Evolutionary conservation across 2,113 vertebrate species (phyloP), one percentile per base, ranked within the genome.

Genomic region (Siniperca knerii): DNA sequence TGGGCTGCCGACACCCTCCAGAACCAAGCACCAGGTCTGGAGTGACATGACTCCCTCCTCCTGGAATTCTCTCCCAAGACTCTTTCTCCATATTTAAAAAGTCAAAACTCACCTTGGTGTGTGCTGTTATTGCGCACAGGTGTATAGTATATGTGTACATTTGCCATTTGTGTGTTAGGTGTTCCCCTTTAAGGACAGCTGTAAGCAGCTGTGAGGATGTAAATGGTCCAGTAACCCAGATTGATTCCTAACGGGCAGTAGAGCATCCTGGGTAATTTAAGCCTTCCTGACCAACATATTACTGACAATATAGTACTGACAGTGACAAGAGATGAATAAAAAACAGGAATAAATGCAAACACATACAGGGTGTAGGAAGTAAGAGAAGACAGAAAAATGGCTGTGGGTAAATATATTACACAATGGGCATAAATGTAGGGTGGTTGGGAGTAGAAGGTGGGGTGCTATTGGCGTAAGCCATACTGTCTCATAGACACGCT

Each of bases 161-260:
- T 57, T 25, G 8, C 23, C 35, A 44, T 29, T 42, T n/a, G 44
- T 72, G 48, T 78, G 40, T 73, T 15, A 35, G 25, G 33, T 46
- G 77, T 20, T 79, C 77, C 55, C 70, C 71, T 75, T 75, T 75
- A 25, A 70, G 57, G 62, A 42, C 15, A 35, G 4, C 11, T 46
- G 11, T 4, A 8, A n/a, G 29, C 33, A 0, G 18, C 57, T 64
- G 25, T 35, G 37, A 57, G 25, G 60, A 78, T 15, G 21, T 10
- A 70, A 75, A 40, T 54, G 72, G 18, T 69, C 37, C 64, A 69
- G 11, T 79, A 75, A 79, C 80, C 80, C 70, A 83, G 70, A 79
- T 79, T 29, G 4, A 78, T 58, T 79, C 75, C 48, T 70, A n/a
- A 42, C 4, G 48, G 52, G 61, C 42, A 54, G 29, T 33, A 37